Conservation (phyloP, 2,113 vertebrate species). For the Pterocles orientalis region DNA sequence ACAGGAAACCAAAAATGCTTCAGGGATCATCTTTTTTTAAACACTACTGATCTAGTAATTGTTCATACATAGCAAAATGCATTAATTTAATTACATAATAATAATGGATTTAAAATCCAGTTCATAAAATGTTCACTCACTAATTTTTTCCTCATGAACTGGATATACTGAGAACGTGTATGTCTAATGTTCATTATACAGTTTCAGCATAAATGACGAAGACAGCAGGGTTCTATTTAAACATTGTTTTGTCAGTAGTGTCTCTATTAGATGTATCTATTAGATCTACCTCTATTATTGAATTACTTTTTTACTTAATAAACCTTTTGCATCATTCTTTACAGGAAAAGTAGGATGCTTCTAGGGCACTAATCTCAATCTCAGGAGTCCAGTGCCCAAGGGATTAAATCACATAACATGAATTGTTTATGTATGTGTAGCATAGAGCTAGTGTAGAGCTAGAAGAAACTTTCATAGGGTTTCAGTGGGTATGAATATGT, state of each 20-base stretch:
- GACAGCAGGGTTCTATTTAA: background rate
- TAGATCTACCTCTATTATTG: background rate
- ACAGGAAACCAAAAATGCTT: slow-evolving; percentile 50
- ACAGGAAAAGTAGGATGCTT: background rate
- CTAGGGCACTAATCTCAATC: background rate
- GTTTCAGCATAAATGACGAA: background rate
- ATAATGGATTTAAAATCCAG: background rate
- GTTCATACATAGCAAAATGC: slow-evolving; percentile 16
- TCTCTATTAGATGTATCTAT: background rate
- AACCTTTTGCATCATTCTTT: background rate
- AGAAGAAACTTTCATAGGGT: background rate
- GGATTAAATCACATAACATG: background rate
- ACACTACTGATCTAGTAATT: background rate
- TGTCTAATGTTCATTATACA: background rate
- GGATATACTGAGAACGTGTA: background rate
- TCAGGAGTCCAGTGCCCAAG: background rate
- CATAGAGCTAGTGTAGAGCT: background rate
- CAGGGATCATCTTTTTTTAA: slow-evolving; percentile 43
- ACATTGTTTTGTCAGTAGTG: background rate
- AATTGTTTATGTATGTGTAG: background rate
- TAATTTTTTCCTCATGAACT: background rate
- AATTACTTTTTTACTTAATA: background rate
- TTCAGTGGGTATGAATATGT: background rate
- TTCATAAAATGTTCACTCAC: background rate
- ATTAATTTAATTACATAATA: slow-evolving; percentile 52